Evolutionary conservation across 2,113 vertebrate genomes (phyloP).

Genomic region (Psophia crepitans): DNA sequence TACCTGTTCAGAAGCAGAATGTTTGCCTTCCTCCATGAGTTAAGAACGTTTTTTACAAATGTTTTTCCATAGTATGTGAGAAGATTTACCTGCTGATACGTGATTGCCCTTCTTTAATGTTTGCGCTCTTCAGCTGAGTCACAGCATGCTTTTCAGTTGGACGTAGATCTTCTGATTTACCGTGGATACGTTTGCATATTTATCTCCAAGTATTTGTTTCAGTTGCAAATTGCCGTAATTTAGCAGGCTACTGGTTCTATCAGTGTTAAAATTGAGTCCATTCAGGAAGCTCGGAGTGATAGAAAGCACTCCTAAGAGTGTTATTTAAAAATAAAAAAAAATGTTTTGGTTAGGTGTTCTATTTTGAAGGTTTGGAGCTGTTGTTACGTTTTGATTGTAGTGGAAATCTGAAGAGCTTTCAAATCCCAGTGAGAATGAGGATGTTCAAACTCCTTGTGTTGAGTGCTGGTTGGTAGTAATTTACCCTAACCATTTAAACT

Average conservation of each 20-base stretch:
- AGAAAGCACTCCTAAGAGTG: rapidly evolving
- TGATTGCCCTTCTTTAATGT: background rate
- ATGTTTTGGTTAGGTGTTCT: background rate
- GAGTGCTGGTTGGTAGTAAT: background rate
- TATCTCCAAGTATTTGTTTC: background rate
- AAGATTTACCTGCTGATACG: background rate
- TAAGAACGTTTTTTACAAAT: background rate
- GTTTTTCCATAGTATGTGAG: background rate
- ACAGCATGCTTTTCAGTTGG: background rate
- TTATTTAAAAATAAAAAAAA: background rate
- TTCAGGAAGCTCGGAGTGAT: background rate
- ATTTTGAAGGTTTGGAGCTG: background rate
- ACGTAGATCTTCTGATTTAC: background rate
- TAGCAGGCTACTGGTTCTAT: background rate
- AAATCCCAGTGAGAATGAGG: background rate
- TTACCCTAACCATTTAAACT: background rate
- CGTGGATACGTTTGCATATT: rapidly evolving
- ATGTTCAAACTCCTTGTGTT: background rate
- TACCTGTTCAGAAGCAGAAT: background rate
- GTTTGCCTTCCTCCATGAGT: background rate
- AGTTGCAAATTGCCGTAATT: background rate
- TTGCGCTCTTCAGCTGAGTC: background rate
- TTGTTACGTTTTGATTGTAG: background rate
- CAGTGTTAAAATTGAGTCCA: background rate
- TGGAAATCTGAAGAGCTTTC: background rate